A percentile compares a stretch with the other conserved stretches of the same genome.
phyloP scores from a whole-genome alignment of 2,113 vertebrate species.

The Microcebus tavaratra region DNA sequence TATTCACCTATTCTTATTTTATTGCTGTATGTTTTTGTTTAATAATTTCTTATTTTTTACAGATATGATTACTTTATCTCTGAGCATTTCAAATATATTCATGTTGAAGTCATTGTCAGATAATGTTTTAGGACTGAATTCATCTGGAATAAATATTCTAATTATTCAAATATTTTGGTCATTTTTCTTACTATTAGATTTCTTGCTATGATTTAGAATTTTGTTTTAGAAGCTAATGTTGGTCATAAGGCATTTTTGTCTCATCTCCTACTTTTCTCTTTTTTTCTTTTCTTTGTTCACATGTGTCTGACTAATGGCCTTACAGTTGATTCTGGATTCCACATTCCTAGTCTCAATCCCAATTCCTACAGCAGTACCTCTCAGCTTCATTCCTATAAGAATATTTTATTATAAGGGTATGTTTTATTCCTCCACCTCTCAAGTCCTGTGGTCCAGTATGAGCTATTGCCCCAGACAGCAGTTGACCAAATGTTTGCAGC shows the following conservation, averaged over 20 bases:
- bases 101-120: not conserved
- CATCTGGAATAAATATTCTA: not conserved
- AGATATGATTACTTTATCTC: not conserved
- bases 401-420: not conserved
- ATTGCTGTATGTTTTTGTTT: not conserved
- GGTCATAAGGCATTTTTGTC: not conserved
- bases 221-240: not conserved
- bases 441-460: not conserved
- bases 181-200: slow-evolving; percentile 15
- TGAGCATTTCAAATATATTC: not conserved
- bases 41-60: not conserved
- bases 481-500: not conserved
- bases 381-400: not conserved
- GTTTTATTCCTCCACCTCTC: not conserved
- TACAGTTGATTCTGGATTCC: not conserved
- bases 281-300: not conserved
- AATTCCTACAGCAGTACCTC: not conserved
- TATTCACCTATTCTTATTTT: slow-evolving; percentile 32
- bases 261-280: not conserved
- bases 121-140: slow-evolving; percentile 17
- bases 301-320: not conserved
- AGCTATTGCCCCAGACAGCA: not conserved
- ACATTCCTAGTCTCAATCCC: not conserved
- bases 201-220: slow-evolving; percentile 33
- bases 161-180: not conserved